A percentile compares a stretch with the other conserved stretches of the same genome.
Evolutionary conservation across 2,797 vertebrate species (phyloP).

Genomic region (Neosalanx taihuensis): DNA sequence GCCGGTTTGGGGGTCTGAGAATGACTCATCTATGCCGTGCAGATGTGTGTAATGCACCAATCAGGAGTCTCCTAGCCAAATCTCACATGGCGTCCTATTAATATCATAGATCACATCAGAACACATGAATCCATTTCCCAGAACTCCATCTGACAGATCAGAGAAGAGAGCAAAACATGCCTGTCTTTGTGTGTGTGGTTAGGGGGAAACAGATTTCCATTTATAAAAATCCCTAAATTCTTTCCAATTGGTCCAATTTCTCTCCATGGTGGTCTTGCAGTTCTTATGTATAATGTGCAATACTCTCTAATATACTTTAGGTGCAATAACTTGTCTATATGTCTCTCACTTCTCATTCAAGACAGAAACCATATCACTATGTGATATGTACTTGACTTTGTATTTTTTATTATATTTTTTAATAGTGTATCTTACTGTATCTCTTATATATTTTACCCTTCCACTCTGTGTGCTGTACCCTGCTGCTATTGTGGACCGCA

Average conservation of each 20-base stretch:
- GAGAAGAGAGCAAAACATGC: slow-evolving; percentile 28
- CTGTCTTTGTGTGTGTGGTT: slow-evolving; percentile 16
- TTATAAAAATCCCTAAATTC: slow-evolving; percentile 8
- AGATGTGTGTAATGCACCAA: slow-evolving; percentile 15
- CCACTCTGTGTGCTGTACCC: too few species aligned
- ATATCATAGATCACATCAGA: slow-evolving; percentile 34
- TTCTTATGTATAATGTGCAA: too few species aligned
- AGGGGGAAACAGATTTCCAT: slow-evolving; percentile 6
- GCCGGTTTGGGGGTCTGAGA: slow-evolving; percentile 33
- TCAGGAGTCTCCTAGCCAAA: slow-evolving; percentile 14
- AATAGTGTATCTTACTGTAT: too few species aligned
- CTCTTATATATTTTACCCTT: too few species aligned
- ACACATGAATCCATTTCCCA: slow-evolving; percentile 29
- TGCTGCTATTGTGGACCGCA: too few species aligned
- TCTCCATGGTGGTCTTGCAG: too few species aligned
- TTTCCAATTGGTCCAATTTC: neutral
- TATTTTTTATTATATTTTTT: too few species aligned
- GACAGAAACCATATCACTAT: too few species aligned
- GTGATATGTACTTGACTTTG: too few species aligned
- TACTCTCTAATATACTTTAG: too few species aligned
- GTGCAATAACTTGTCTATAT: too few species aligned
- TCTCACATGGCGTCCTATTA: slow-evolving; percentile 16
- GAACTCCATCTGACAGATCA: slow-evolving; percentile 27
- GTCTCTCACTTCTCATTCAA: too few species aligned
- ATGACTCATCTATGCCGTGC: slow-evolving; percentile 54